phyloP scores from a whole-genome alignment of 2,797 vertebrate genomes.

The Eremophila alpestris region DNA sequence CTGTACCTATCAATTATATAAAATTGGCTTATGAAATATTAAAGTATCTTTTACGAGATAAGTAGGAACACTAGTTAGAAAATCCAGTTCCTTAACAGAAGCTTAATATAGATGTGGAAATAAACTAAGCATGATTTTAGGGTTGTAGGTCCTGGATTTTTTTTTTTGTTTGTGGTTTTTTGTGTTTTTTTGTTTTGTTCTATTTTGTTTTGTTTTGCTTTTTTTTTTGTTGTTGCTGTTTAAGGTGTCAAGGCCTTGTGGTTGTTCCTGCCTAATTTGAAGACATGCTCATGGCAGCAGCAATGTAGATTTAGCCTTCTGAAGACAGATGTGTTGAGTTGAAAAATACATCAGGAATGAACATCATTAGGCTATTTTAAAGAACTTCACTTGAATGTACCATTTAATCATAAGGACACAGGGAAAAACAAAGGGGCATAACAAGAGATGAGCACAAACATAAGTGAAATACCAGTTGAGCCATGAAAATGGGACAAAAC shows the following conservation, averaged over 20 bases:
- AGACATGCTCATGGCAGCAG: background rate
- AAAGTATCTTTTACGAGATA: slow-evolving; percentile 34
- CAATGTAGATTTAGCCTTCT: background rate
- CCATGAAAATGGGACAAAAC: background rate
- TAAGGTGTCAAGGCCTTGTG: background rate
- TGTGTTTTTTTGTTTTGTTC: background rate
- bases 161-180: background rate
- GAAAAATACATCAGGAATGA: background rate
- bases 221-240: background rate
- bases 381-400: background rate
- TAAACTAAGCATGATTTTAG: background rate
- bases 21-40: slow-evolving; percentile 62
- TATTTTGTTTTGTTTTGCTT: background rate
- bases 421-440: background rate
- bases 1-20: slow-evolving; percentile 51
- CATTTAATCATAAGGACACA: background rate
- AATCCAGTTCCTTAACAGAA: background rate
- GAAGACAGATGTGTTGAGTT: background rate
- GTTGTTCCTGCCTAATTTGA: background rate
- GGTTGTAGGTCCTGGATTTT: background rate
- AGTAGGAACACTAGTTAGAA: background rate
- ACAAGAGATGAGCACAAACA: background rate
- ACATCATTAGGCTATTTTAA: background rate
- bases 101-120: slow-evolving; percentile 15
- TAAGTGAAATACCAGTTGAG: background rate